Percentiles rank a stretch among this genome's conserved stretches.
These are phyloP conservation scores for Chlamydotis undulata DNA, from an alignment of 2,113 vertebrate species.

Conservation along the genomic window DNA sequence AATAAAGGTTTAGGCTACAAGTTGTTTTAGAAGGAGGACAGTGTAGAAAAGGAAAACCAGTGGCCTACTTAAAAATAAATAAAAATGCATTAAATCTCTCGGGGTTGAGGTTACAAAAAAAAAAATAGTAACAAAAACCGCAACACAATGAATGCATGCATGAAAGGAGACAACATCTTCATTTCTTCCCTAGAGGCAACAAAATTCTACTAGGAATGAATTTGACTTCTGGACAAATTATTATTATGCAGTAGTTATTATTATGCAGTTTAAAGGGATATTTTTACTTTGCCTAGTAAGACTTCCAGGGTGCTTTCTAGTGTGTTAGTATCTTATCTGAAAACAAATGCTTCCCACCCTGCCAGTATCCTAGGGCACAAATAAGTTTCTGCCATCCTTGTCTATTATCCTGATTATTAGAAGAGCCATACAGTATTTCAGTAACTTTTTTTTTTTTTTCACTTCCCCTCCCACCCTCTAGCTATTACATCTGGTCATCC, in stretches of 20 bases:
- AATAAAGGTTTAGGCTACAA: neutral
- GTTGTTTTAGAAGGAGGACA: neutral
- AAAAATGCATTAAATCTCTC: constrained; percentile 37
- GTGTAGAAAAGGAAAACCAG: neutral
- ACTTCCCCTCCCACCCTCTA: accelerated
- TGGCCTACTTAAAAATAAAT: constrained; percentile 53
- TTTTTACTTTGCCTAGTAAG: constrained; percentile 1
- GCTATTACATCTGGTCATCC: neutral
- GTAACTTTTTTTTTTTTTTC: neutral
- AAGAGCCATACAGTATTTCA: neutral
- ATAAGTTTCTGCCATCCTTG: neutral
- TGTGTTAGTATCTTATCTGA: neutral
- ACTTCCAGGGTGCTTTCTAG: neutral
- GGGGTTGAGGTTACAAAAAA: constrained; percentile 5
- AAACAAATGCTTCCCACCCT: neutral
- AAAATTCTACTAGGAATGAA: neutral
- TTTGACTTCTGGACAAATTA: constrained; percentile 10
- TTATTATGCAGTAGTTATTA: neutral
- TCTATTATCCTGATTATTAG: neutral
- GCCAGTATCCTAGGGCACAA: neutral
- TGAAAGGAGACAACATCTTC: neutral
- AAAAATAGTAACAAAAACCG: neutral
- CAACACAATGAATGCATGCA: neutral
- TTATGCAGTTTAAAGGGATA: neutral
- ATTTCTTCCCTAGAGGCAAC: neutral